Conservation (phyloP, 2,113 vertebrate genomes). For the Strix aluco region DNA sequence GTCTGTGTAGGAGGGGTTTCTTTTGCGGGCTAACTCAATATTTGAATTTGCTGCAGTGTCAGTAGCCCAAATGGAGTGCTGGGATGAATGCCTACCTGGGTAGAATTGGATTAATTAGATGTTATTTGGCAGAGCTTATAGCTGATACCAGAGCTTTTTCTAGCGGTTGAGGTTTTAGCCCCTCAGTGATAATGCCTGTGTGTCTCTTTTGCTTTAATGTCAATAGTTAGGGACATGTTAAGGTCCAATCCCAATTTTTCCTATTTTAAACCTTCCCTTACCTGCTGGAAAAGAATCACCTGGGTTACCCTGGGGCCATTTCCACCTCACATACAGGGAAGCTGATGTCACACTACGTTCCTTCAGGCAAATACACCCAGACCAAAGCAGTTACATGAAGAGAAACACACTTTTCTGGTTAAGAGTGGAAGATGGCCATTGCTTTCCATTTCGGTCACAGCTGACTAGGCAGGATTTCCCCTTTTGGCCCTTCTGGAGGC, state of each 20-base stretch:
- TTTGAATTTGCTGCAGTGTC: slow-evolving; percentile 2
- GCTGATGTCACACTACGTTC: background rate
- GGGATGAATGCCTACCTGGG: background rate
- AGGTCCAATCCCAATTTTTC: background rate
- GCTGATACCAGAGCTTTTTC: background rate
- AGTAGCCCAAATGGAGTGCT: background rate
- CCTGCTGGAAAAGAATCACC: background rate
- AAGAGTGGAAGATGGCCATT: background rate
- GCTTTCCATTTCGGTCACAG: background rate
- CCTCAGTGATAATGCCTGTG: background rate
- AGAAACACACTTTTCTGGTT: background rate
- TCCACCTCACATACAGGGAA: background rate
- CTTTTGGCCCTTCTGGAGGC: background rate
- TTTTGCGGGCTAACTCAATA: background rate
- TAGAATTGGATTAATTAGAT: background rate
- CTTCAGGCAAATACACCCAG: background rate
- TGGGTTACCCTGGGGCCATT: background rate
- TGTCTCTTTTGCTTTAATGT: background rate
- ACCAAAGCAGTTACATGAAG: background rate
- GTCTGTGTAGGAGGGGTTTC: background rate
- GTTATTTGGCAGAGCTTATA: background rate
- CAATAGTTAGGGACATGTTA: background rate
- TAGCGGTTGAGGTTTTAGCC: background rate
- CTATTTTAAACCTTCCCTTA: background rate
- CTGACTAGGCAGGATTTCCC: background rate